Base-by-base conservation (phyloP, 2,797 vertebrate species). In the Myripristis jacobus region DNA sequence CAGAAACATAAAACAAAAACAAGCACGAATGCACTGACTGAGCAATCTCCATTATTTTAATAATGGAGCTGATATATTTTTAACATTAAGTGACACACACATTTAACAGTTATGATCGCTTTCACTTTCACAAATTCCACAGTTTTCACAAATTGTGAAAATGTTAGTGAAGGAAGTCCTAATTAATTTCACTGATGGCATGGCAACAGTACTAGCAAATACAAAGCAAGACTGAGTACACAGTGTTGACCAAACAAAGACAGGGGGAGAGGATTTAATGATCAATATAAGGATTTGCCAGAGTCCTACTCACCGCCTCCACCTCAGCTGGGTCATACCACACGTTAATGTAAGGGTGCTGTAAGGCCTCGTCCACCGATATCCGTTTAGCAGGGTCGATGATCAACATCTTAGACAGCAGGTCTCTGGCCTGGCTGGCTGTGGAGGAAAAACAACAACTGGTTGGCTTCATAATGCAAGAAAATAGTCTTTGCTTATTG, bases 261-360 rank as follows among this genome's bases (percentile, higher is more conserved):
- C 65, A 64, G 66, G 63, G 38, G 43, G 43, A 74, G 36, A 62
- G 64, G 62, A 72, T 34, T 71, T 62, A 51, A 66, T 53, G 36
- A 85, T 85, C 65, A 65, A 88, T 86, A 75, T 5, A 22, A 53
- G 13, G 73, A 60, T 79, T 69, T 73, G 55, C 82, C 60, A 69
- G 63, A 71, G 69, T 71, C 75, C 63, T 55, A 88, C 95, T 96
- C 93, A 99, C 98, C 95, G 97, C 96, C 91, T 99, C 97, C 94
- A 99, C 98, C 90, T 99, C 98, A 2, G 97, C 95, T 6, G 98
- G 97, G 89, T 99, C 98, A 13, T 99, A 99, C 98, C 98, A 99
- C 78, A 99, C 98, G 0, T 99, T 99, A 92, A 99, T 99, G 91
- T 99, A 99, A 0, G 98, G 96, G 80, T 99, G 98, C 93, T 99